These are phyloP conservation scores for Lacerta bilineata DNA, from an alignment of 2,797 vertebrate species.

Conservation along the genomic window DNA sequence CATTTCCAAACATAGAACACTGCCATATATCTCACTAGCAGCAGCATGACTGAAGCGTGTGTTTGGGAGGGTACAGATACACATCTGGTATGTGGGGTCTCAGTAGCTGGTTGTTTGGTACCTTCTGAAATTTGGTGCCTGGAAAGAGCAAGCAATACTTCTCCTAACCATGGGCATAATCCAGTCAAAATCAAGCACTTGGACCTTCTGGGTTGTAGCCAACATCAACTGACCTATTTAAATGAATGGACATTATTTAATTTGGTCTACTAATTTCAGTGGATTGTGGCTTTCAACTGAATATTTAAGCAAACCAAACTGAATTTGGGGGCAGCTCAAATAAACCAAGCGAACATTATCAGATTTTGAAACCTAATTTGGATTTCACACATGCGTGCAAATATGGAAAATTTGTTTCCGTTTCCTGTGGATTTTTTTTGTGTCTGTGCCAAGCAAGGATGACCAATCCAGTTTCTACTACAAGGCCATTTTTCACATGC, in stretches of 20 bases:
- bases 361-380: conserved; percentile 15
- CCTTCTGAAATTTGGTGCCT: neutral
- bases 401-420: fast-evolving
- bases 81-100: neutral
- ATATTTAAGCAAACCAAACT: neutral
- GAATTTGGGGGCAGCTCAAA: conserved; percentile 1
- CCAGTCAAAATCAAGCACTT: neutral
- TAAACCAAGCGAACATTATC: neutral
- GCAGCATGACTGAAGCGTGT: neutral
- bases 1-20: neutral
- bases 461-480: neutral
- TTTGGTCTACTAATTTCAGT: no score
- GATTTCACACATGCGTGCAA: neutral
- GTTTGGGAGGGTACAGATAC: neutral
- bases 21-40: neutral
- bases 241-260: no score
- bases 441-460: neutral
- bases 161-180: no score
- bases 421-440: neutral
- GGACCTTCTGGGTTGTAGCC: neutral
- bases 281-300: no score
- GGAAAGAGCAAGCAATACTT: neutral
- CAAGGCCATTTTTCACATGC: neutral
- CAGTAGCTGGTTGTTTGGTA: neutral
- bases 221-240: no score